A percentile compares a stretch with the other conserved stretches of the same genome.
These are phyloP conservation scores for Eulemur coronatus DNA, from an alignment of 2,797 vertebrate species.

Conservation along the genomic window DNA sequence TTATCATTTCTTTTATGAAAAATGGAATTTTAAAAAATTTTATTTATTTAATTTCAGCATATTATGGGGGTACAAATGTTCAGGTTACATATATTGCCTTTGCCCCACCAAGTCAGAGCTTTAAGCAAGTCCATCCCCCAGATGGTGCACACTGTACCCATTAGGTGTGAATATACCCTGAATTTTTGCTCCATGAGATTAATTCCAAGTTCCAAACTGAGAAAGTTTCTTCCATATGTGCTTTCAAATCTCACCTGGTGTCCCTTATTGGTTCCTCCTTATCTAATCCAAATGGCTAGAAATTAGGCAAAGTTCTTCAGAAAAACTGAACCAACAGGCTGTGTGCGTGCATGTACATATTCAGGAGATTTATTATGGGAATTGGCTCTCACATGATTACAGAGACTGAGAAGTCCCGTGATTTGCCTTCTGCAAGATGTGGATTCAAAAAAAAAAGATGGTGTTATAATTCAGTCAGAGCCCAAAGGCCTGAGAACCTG, in stretches of 20 bases:
- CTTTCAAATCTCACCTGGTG: not conserved
- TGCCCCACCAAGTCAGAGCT: too few species aligned
- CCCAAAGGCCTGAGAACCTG: not conserved
- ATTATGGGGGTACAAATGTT: too few species aligned
- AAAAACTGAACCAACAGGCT: not conserved
- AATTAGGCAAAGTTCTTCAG: not conserved
- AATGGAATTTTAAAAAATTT: not conserved
- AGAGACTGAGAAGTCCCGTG: not conserved
- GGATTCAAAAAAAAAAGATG: too few species aligned
- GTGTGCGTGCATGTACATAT: too few species aligned
- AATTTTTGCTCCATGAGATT: not conserved
- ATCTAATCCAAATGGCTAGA: not conserved
- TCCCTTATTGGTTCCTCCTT: not conserved
- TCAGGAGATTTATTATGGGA: not conserved
- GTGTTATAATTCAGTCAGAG: not conserved
- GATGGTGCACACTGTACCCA: rapidly evolving
- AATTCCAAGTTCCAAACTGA: not conserved
- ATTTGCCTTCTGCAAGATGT: not conserved
- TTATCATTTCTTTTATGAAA: not conserved
- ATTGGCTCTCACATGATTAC: not conserved
- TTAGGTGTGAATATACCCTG: not conserved
- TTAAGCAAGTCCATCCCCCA: too few species aligned
- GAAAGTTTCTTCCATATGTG: not conserved
- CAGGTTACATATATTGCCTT: too few species aligned
- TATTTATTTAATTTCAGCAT: too few species aligned